A percentile compares a stretch with the other conserved stretches of the same genome.
phyloP scores from a whole-genome alignment of 1,140 invertebrate species.

The Cecropterus lyciades region DNA sequence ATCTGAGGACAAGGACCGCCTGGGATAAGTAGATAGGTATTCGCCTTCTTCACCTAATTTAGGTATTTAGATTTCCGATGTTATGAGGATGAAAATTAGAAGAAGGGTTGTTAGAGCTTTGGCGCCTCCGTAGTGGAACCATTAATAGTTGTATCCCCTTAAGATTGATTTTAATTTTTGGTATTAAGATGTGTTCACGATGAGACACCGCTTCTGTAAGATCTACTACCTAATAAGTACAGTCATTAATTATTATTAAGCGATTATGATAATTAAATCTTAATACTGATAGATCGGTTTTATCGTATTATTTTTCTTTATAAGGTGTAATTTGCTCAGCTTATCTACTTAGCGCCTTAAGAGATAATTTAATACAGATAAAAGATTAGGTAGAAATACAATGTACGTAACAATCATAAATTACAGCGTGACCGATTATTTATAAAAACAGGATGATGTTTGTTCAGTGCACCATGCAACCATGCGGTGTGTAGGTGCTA shows the following conservation, averaged over 20 bases:
- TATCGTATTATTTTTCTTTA: conserved; percentile 19
- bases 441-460: conserved; percentile 12
- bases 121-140: too few relatives aligned
- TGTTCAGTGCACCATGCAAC: not conserved
- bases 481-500: conserved; percentile 22
- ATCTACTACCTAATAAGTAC: not conserved
- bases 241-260: conserved; percentile 6
- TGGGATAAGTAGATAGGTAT: too few relatives aligned
- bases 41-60: too few relatives aligned
- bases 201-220: not conserved
- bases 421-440: too few relatives aligned
- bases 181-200: too few relatives aligned
- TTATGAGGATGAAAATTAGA: too few relatives aligned
- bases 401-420: conserved; percentile 32
- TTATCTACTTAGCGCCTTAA: conserved; percentile 26
- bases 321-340: conserved; percentile 22
- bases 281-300: conserved; percentile 18
- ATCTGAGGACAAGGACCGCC: too few relatives aligned
- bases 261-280: conserved; percentile 10
- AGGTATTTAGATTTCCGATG: too few relatives aligned
- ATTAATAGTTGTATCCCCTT: too few relatives aligned
- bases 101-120: too few relatives aligned
- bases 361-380: conserved; percentile 29
- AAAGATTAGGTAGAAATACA: conserved; percentile 16
- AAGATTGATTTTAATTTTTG: too few relatives aligned